A percentile compares a stretch with the other conserved stretches of the same genome.
Conservation (phyloP, 1,140 invertebrate species). For the Panagrolaimus sp. region DNA sequence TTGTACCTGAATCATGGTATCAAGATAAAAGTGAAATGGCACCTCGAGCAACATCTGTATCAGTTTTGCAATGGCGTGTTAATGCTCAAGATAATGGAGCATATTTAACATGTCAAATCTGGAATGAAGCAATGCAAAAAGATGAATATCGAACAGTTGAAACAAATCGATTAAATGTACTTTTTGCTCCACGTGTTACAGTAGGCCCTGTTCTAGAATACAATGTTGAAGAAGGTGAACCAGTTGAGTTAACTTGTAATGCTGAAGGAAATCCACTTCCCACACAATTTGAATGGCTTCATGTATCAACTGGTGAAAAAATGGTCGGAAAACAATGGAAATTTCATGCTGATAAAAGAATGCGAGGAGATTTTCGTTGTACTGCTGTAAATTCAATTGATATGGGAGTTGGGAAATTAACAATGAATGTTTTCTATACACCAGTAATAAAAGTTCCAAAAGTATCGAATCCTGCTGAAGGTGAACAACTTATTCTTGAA, state of each 20-base stretch:
- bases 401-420: conserved; percentile 20
- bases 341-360: conserved; percentile 21
- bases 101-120: conserved; percentile 34
- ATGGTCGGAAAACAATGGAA: conserved; percentile 22
- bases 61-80: conserved; percentile 27
- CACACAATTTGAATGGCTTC: conserved; percentile 32
- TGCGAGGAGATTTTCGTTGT: conserved; percentile 31
- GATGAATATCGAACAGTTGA: conserved; percentile 14
- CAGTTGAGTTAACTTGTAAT: conserved; percentile 22
- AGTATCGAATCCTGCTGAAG: conserved; percentile 31
- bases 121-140: conserved; percentile 33
- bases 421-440: conserved; percentile 33
- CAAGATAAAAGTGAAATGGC: conserved; percentile 17
- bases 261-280: conserved; percentile 35
- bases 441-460: conserved; percentile 23
- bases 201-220: conserved; percentile 23
- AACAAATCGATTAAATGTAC: conserved; percentile 32
- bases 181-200: conserved; percentile 29
- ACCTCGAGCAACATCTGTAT: conserved; percentile 17
- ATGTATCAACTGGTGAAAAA: conserved; percentile 28
- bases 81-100: conserved; percentile 34
- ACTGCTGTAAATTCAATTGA: conserved; percentile 31
- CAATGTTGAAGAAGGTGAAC: conserved; percentile 36
- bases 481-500: conserved; percentile 37
- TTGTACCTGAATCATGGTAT: conserved; percentile 31